phyloP scores from a whole-genome alignment of 92 coral and sea anemone species.

The Desmophyllum pertusum region DNA sequence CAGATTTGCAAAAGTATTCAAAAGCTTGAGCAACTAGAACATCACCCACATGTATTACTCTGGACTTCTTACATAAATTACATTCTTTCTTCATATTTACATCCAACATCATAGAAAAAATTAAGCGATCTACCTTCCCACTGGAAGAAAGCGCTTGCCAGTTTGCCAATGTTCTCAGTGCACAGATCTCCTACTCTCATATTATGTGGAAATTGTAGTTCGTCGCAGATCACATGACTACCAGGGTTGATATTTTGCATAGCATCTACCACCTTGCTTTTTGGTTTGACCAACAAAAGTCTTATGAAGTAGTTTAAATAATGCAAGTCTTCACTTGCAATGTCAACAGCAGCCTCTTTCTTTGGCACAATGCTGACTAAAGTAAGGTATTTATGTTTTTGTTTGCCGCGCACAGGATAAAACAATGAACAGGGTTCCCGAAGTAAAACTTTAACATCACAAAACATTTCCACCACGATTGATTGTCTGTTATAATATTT shows the following conservation, averaged over 20 bases:
- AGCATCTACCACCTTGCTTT: constrained; percentile 71
- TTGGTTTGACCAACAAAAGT: constrained; percentile 80
- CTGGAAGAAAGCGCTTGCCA: constrained; percentile 81
- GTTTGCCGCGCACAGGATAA: constrained; percentile 74
- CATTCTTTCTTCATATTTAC: constrained; percentile 6
- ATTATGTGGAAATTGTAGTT: constrained; percentile 64
- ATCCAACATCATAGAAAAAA: constrained; percentile 64
- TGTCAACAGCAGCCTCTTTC: constrained; percentile 50
- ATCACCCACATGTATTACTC: background rate
- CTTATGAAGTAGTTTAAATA: constrained; percentile 85
- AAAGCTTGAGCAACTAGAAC: too few relatives aligned
- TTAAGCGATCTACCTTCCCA: constrained; percentile 82
- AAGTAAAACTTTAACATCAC: constrained; percentile 78
- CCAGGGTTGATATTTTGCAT: constrained; percentile 92
- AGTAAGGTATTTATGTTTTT: constrained; percentile 61
- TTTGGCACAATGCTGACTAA: constrained; percentile 86
- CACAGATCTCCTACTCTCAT: constrained; percentile 67
- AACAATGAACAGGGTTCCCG: constrained; percentile 74
- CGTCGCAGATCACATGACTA: constrained; percentile 64
- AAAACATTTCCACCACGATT: constrained; percentile 77
- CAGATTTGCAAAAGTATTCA: too few relatives aligned
- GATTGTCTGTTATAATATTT: constrained; percentile 85
- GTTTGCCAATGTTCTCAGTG: constrained; percentile 69
- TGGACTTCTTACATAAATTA: background rate
- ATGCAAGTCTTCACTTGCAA: constrained; percentile 64